These are phyloP conservation scores for Hypotaenidia okinawae DNA, from an alignment of 2,797 vertebrate genomes.

Conservation along the genomic window DNA sequence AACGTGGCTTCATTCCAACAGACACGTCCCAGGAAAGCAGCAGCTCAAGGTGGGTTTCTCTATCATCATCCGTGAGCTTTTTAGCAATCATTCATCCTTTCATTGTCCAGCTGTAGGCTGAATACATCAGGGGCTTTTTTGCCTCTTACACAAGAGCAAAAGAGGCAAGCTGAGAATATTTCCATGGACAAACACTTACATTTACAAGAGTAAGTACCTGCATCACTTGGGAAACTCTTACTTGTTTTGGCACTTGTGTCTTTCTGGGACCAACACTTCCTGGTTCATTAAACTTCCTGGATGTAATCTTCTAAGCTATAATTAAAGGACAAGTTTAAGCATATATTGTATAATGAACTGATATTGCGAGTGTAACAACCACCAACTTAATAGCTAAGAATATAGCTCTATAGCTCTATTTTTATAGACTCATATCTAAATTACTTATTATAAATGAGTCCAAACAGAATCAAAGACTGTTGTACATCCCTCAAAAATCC, in stretches of 20 bases:
- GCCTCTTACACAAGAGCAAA: background rate
- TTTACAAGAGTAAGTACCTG: background rate
- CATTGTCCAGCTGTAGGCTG: background rate
- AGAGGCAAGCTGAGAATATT: background rate
- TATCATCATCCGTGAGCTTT: background rate
- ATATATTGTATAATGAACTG: background rate
- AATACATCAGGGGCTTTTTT: background rate
- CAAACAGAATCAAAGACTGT: background rate
- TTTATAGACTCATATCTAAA: background rate
- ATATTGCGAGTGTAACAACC: background rate
- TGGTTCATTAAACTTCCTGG: background rate
- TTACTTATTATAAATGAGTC: background rate
- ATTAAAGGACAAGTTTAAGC: conserved; percentile 33
- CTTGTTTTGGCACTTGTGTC: background rate
- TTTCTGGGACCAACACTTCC: background rate
- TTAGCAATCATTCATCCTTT: background rate
- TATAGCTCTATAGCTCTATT: background rate
- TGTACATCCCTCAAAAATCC: background rate
- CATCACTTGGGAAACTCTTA: background rate
- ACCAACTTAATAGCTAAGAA: background rate
- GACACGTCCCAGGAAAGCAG: background rate
- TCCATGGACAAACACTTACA: background rate
- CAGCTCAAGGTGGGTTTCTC: background rate
- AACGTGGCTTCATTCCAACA: background rate
- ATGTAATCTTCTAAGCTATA: background rate